phyloP scores from a whole-genome alignment of 2,113 vertebrate species.

The Laterallus jamaicensis region DNA sequence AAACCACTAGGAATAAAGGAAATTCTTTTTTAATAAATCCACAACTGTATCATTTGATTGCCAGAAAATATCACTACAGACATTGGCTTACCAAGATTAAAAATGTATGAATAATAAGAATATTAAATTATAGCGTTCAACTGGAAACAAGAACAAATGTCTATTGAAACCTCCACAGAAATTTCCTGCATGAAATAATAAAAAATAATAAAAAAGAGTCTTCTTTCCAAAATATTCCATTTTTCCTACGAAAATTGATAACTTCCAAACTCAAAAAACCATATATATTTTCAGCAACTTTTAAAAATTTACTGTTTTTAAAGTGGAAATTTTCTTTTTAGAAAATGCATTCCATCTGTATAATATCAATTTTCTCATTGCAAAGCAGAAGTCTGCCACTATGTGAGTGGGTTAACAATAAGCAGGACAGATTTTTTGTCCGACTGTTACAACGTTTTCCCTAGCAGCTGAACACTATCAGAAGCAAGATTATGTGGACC shows the following conservation, averaged over 20 bases:
- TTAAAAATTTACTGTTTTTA: neutral
- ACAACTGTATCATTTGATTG: conserved; percentile 51
- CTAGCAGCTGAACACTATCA: conserved; percentile 32
- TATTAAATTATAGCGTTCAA: conserved; percentile 46
- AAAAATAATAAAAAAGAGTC: too few species aligned
- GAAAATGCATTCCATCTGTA: neutral
- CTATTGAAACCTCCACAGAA: conserved; percentile 3
- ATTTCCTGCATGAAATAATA: neutral
- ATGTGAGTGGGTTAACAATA: neutral
- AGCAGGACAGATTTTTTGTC: conserved; percentile 1
- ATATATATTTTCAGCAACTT: neutral
- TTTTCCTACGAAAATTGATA: conserved; percentile 14
- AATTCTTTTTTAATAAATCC: conserved; percentile 47
- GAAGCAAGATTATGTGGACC: neutral
- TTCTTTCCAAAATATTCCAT: neutral
- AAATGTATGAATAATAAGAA: conserved; percentile 37
- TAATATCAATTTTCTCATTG: neutral
- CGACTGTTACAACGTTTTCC: neutral
- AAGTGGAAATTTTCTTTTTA: neutral
- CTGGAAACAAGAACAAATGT: conserved; percentile 20
- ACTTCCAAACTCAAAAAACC: neutral
- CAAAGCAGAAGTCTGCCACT: neutral
- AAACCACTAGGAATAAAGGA: conserved; percentile 17
- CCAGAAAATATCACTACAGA: conserved; percentile 35
- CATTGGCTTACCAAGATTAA: conserved; percentile 35